phyloP scores from a whole-genome alignment of 2,797 vertebrate genomes.

The Spinibarbus caldwelli region DNA sequence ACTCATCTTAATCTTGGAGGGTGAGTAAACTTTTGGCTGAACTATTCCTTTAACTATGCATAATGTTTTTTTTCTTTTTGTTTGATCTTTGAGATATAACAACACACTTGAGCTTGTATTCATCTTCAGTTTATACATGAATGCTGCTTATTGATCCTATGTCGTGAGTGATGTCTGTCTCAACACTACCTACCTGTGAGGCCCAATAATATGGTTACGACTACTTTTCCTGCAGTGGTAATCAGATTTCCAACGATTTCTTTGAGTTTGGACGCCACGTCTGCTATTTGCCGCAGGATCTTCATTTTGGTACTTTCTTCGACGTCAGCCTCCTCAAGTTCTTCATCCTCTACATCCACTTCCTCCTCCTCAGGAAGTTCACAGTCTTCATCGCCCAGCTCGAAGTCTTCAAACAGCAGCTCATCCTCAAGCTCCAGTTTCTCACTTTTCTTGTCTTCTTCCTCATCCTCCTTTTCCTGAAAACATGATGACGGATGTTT shows the following conservation, averaged over 20 bases:
- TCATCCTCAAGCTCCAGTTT: slow-evolving; percentile 82
- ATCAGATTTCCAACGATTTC: slow-evolving; percentile 88
- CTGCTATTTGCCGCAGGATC: slow-evolving; percentile 83
- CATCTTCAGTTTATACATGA: slow-evolving; percentile 2
- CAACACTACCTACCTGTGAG: slow-evolving; percentile 81
- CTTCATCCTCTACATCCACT: slow-evolving; percentile 65
- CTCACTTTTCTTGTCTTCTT: slow-evolving; percentile 73
- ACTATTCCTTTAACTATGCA: neutral
- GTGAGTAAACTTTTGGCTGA: neutral
- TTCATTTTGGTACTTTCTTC: slow-evolving; percentile 81
- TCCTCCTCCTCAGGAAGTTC: slow-evolving; percentile 76
- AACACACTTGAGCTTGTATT: neutral
- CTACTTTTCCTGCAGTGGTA: slow-evolving; percentile 88
- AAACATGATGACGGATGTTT: neutral
- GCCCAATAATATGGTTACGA: slow-evolving; percentile 89
- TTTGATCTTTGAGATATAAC: neutral
- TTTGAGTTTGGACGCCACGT: slow-evolving; percentile 82
- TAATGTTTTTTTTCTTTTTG: neutral
- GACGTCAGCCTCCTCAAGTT: slow-evolving; percentile 74
- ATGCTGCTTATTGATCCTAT: neutral
- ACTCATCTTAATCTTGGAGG: neutral
- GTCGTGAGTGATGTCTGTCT: slow-evolving; percentile 12
- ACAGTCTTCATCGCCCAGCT: slow-evolving; percentile 76
- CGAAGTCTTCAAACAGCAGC: slow-evolving; percentile 81
- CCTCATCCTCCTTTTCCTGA: slow-evolving; percentile 51